Evolutionary conservation across 2,888 invertebrate species (phyloP), one percentile per base, ranked within the genome.

Genomic region (Parnassius glacialis): DNA sequence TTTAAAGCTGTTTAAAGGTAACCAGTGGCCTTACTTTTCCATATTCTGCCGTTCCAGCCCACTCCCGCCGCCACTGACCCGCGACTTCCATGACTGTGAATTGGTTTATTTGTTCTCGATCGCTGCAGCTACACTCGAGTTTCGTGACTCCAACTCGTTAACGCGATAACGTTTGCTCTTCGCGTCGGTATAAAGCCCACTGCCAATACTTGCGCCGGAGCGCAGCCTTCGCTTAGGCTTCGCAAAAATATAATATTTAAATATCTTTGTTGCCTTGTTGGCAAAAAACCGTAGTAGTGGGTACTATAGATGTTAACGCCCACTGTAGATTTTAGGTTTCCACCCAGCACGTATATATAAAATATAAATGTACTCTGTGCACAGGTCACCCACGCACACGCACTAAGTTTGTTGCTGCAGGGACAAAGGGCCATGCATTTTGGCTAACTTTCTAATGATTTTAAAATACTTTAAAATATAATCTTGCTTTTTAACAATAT

Each of bases 41-140:
- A 80, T 87, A 91, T 80, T 91, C 91, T 72, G 91, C 91, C 56
- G 87, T 83, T 67, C 91, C 91, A 68, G 91, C 84, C 91, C 91
- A 91, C 83, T 90, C 83, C 76, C 87, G 81, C 70, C 86, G 86
- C 91, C 91, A 91, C 80, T 90, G 90, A 77, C 86, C 90, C 72
- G 88, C 90, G 70, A 91, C 84, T 83, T 91, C 90, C 90, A 91
- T 90, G 70, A 78, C 76, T 70, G 71, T 71, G 70, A 68, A 70
- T 77, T 71, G 70, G 70, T 74, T 62, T 67, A 62, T 68, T 68
- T 63, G 67, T 71, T 75, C 69, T 85, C 78, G 83, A 74, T 89
- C 82, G 85, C 70, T 87, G 87, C 88, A 89, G 89, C 89, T 86
- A 88, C 89, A 90, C 84, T 88, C 87, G 84, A 71, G 75, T 56